A percentile compares a stretch with the other conserved stretches of the same genome.
Conservation (phyloP, 2,113 vertebrate species). For the Cyanistes caeruleus region DNA sequence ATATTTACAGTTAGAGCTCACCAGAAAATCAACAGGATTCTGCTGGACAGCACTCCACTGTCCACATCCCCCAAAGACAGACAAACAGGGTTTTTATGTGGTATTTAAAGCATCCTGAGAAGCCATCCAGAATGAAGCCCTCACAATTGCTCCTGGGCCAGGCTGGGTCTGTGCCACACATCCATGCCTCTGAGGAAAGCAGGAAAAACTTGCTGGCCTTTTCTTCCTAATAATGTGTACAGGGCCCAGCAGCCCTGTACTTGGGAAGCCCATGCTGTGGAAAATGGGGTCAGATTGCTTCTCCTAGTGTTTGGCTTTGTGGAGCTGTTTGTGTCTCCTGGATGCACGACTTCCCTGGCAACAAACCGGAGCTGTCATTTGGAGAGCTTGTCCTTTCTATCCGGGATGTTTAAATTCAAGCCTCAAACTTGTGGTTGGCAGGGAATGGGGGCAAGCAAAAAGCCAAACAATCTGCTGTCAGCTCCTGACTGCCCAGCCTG, state of each 20-base stretch:
- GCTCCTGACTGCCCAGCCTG: not conserved
- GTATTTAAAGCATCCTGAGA: not conserved
- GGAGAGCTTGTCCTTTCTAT: not conserved
- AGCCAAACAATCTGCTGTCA: not conserved
- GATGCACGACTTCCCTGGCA: not conserved
- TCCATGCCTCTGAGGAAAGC: not conserved
- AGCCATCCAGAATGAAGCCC: not conserved
- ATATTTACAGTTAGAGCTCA: constrained; percentile 17
- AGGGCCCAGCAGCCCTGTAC: not conserved
- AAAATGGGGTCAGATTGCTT: constrained; percentile 3
- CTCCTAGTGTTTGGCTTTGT: not conserved
- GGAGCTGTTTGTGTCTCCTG: constrained; percentile 16
- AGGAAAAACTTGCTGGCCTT: not conserved
- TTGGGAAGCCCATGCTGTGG: not conserved
- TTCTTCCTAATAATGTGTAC: not conserved
- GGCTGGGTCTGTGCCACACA: not conserved
- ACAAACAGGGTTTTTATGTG: not conserved
- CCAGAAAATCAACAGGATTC: constrained; percentile 10
- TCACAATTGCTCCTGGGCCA: not conserved
- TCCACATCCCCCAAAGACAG: not conserved
- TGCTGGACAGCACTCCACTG: not conserved
- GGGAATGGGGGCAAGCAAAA: not conserved
- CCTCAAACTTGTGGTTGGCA: not conserved
- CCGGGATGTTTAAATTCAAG: constrained; percentile 20
- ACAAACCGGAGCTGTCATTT: not conserved